Conservation (phyloP, 2,113 vertebrate species). For the Antennarius striatus region DNA sequence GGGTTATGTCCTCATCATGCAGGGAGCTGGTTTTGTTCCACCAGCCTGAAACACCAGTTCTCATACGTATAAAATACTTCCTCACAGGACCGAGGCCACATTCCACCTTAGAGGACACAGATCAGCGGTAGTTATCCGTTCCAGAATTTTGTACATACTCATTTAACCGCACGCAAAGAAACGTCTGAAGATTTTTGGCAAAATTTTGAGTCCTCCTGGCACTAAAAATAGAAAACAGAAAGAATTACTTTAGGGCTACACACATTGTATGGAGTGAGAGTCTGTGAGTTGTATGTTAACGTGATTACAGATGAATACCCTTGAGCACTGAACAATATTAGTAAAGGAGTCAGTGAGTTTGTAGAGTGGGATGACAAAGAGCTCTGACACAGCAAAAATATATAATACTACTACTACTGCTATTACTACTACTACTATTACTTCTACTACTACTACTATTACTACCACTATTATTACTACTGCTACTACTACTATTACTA, state of each 20-base stretch:
- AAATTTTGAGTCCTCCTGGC: constrained; percentile 34
- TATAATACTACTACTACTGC: background rate
- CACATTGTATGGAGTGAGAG: constrained; percentile 40
- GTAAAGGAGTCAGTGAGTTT: constrained; percentile 11
- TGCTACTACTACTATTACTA: no score
- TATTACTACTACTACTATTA: no score
- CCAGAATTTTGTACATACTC: constrained; percentile 25
- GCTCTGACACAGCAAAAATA: constrained; percentile 21
- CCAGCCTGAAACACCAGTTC: constrained; percentile 7
- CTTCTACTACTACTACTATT: no score
- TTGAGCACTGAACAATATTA: constrained; percentile 27
- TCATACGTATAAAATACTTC: background rate
- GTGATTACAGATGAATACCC: constrained; percentile 53
- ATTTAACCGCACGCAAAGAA: constrained; percentile 31
- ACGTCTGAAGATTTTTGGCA: constrained; percentile 22
- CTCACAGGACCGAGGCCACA: constrained; percentile 15
- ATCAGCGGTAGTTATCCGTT: constrained; percentile 34
- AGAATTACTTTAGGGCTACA: constrained; percentile 35
- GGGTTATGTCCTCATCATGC: constrained; percentile 26
- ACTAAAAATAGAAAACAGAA: constrained; percentile 14
- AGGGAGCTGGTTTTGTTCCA: constrained; percentile 21
- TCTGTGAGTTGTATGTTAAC: constrained; percentile 57
- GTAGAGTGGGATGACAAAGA: constrained; percentile 36
- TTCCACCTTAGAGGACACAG: constrained; percentile 32
- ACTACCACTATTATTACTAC: no score